Base-by-base conservation (phyloP, 35 echinoderm and acorn worm species). In the Lytechinus pictus region DNA sequence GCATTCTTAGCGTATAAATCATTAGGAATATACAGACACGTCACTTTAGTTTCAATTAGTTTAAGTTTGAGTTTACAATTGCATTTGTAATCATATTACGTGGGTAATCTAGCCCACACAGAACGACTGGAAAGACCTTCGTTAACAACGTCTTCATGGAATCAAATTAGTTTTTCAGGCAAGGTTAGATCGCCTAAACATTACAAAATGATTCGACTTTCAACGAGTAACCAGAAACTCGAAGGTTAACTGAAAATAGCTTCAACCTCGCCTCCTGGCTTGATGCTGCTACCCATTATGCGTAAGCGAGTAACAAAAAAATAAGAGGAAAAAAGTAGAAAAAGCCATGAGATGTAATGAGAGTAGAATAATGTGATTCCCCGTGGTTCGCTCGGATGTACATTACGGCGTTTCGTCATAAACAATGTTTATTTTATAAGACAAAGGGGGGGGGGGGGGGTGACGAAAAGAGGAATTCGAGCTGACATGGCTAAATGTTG, bases 391-490 rank as follows among this genome's bases (percentile, higher is more conserved):
- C 66, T 79, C n/a, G 66, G 14, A 24, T 7, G 66, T 24, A 79
- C 66, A 79, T n/a, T n/a, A 79, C 66, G 16, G 66, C 3, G 66
- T 79, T 79, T 79, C 66, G 12, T 24, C 66, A 13, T 33, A 12
- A 90, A 44, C 88, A 90, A 90, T 90, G 52, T 90, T 90, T 90
- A 90, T 54, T 90, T 52, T 90, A 90, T 52, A 44, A 52, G 88
- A 90, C 28, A 90, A 52, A 44, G 88, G 10, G 11, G 10, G 28
- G 88, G 29, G 28, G 88, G 10, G 11, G 10, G 28, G 88, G 29
- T 52, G 88, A 90, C 27, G 88, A 21, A 90, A 44, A 52, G 52
- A 90, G 52, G n/a, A n/a, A 21, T 54, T 52, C 8, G 88, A 90
- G 88, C 88, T 90, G 28, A 44, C 88, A 52, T 28, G 9, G 88